Evolutionary conservation across 1,140 invertebrate species (phyloP).

Genomic region (Drosophila subobscura): DNA sequence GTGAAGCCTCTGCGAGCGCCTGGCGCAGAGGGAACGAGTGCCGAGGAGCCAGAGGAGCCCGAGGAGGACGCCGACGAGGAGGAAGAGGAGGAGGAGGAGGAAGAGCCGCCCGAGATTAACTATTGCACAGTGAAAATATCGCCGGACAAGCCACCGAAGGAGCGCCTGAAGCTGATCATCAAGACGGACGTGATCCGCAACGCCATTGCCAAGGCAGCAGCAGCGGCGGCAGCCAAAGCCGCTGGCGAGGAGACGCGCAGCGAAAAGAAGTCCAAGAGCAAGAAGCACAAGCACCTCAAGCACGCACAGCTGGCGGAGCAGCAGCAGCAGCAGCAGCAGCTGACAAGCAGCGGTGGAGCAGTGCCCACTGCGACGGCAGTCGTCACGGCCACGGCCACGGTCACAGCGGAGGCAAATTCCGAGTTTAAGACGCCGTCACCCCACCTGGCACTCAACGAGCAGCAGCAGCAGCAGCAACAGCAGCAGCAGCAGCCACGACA

Average conservation of each 20-base stretch:
- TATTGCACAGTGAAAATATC: constrained; percentile 84
- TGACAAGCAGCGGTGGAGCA: constrained; percentile 21
- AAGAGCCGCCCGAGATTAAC: constrained; percentile 83
- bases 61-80: constrained; percentile 65
- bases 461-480: constrained; percentile 42
- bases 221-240: constrained; percentile 57
- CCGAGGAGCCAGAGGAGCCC: constrained; percentile 15
- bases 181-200: constrained; percentile 82
- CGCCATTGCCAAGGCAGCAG: constrained; percentile 77
- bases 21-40: constrained; percentile 12
- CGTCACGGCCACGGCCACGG: constrained; percentile 19
- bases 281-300: constrained; percentile 81
- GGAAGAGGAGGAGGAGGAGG: constrained; percentile 71
- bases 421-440: constrained; percentile 85
- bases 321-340: constrained; percentile 5
- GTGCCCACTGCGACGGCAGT: constrained; percentile 39
- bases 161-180: constrained; percentile 79
- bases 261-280: constrained; percentile 80
- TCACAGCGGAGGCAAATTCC: constrained; percentile 45
- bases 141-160: constrained; percentile 84
- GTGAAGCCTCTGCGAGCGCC: constrained; percentile 71
- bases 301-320: constrained; percentile 67
- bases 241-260: constrained; percentile 59
- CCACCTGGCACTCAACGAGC: constrained; percentile 83
- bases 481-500: constrained; percentile 5